A percentile compares a stretch with the other conserved stretches of the same genome.
Evolutionary conservation across 2,797 vertebrate species (phyloP).

Genomic region (Sardinella longiceps): DNA sequence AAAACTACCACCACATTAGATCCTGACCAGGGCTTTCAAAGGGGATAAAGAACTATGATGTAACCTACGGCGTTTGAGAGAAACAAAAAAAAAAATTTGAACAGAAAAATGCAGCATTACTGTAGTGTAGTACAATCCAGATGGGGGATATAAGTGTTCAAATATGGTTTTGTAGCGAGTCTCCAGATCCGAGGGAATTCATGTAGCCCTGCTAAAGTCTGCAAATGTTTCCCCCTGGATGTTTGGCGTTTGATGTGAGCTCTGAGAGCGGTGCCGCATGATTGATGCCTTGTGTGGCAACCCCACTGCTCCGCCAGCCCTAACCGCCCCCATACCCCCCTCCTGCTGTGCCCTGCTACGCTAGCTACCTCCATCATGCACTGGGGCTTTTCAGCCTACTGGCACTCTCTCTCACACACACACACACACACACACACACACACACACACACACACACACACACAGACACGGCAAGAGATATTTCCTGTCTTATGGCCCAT

Average conservation of each 20-base stretch:
- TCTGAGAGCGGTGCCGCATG: background rate
- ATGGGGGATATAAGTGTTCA: background rate
- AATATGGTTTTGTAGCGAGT: background rate
- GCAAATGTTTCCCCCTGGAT: background rate
- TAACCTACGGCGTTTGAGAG: background rate
- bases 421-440: too few species aligned
- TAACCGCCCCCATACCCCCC: background rate
- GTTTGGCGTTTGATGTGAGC: background rate
- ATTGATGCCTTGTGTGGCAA: constrained; percentile 4
- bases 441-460: too few species aligned
- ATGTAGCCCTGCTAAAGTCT: background rate
- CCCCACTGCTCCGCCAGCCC: background rate
- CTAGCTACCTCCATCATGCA: background rate
- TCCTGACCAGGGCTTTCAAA: constrained; percentile 9
- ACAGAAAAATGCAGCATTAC: background rate
- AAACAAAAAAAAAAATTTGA: background rate
- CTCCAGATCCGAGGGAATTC: background rate
- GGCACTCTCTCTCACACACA: too few species aligned
- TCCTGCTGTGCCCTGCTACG: background rate
- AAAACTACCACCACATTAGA: background rate
- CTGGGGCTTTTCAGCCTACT: background rate
- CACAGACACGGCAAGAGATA: background rate
- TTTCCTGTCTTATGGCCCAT: constrained; percentile 20
- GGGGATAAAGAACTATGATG: background rate
- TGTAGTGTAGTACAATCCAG: background rate